Conservation (phyloP, 2,797 vertebrate species). For the Psittacula derbiana region DNA sequence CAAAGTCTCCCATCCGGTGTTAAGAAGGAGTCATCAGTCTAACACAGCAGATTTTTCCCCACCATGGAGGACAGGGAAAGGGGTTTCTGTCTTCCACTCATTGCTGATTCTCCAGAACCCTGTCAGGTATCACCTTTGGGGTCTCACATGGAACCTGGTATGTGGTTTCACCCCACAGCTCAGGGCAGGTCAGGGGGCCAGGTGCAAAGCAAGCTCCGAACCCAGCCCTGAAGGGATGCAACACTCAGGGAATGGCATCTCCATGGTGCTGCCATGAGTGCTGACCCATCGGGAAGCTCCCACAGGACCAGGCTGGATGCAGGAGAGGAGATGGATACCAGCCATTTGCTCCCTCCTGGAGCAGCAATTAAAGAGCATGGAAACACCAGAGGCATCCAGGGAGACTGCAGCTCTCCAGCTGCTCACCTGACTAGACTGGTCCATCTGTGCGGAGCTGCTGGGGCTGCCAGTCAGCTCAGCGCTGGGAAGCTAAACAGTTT, state of each 20-base stretch:
- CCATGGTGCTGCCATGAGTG: background rate
- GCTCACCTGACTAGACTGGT: background rate
- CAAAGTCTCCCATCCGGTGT: background rate
- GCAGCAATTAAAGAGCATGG: background rate
- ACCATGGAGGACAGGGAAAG: background rate
- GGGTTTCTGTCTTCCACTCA: background rate
- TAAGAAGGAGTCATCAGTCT: background rate
- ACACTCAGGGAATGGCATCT: background rate
- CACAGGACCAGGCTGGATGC: background rate
- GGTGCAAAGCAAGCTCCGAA: background rate
- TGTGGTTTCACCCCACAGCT: background rate
- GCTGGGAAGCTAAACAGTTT: background rate
- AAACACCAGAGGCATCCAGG: background rate
- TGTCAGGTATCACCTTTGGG: background rate
- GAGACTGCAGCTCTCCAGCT: background rate
- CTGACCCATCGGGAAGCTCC: rapidly evolving
- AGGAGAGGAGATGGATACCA: background rate
- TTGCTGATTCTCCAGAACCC: background rate
- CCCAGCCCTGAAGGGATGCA: background rate
- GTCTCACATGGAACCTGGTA: background rate
- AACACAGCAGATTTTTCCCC: background rate
- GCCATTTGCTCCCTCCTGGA: background rate
- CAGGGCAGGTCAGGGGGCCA: background rate
- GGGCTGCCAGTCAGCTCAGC: background rate
- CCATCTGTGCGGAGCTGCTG: slow-evolving; percentile 22